Base-by-base conservation (phyloP, 2,888 invertebrate species). In the Diadegma fenestrale region DNA sequence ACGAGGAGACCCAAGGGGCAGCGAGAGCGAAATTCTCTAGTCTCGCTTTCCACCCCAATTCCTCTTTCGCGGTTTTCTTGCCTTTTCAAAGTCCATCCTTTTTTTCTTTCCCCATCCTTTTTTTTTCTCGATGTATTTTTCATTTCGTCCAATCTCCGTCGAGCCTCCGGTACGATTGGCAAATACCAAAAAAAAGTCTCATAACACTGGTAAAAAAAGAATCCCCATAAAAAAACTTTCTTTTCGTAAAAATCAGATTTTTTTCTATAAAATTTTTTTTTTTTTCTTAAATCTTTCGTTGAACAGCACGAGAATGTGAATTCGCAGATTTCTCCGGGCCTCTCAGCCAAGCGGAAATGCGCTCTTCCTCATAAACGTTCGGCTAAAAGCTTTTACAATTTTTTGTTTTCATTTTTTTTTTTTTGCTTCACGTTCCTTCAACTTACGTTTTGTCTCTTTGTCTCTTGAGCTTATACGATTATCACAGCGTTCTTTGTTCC, bases 1-100 rank as follows among this genome's bases (percentile, higher is more conserved):
- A 78, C 73, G 63, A 82, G 66, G 37, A 51, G 69, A 61, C 43
- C 10, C 61, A 41, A 75, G 75, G 51, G 48, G 66, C 30, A 68
- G 41, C 37, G 26, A 37, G 37, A 4, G 30, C 37, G 7, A 6
- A 7, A 73, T 61, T 66, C 45, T 54, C 72, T 72, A 61, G 63
- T 71, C 81, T 63, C 61, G 76, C n/a, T 66, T 82, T 64, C 66
- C 85, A 84, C 80, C 75, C 85, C 78, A 86, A 80, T 87, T 87
- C 82, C 80, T 64, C 72, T 77, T 69, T 66, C n/a, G 68, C 78
- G 68, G 79, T 79, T 58, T 58, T 26, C 71, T 80, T 61, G 64
- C 45, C 75, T 45, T 77, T 72, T 77, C 68, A 30, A 33, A 75
- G 7, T 51, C 41, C 79, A 17, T 72, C 79, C 54, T 26, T 12